Conservation (phyloP, 64 coral and sea anemone species). For the Porites lutea region DNA sequence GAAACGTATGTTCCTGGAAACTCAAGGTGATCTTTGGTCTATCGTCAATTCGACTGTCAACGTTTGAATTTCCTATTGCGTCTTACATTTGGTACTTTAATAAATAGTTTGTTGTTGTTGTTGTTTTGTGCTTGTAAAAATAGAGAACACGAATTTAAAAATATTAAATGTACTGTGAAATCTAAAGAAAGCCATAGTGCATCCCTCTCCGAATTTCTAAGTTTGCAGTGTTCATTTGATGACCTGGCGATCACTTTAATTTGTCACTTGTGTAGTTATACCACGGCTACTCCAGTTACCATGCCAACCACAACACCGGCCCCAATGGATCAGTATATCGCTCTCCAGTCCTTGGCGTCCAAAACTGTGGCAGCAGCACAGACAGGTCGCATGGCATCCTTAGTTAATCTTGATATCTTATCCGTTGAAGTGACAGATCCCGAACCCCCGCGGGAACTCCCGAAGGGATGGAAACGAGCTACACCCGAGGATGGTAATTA, state of each 20-base stretch:
- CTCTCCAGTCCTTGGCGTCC: conserved; percentile 39
- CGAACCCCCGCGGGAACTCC: conserved; percentile 65
- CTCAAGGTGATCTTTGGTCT: not conserved
- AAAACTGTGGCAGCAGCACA: conserved; percentile 64
- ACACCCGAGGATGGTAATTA: conserved; percentile 50
- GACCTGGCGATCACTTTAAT: not conserved
- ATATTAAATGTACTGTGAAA: too few relatives aligned
- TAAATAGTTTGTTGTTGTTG: not conserved
- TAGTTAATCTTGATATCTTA: conserved; percentile 59
- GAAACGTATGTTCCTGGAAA: conserved; percentile 8
- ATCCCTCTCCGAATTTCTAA: too few relatives aligned
- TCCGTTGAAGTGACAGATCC: conserved; percentile 72
- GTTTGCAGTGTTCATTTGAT: too few relatives aligned
- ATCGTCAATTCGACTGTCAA: too few relatives aligned
- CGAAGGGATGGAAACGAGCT: conserved; percentile 62
- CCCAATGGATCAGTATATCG: not conserved
- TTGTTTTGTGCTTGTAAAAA: too few relatives aligned
- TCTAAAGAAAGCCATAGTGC: too few relatives aligned
- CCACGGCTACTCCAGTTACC: conserved; percentile 4
- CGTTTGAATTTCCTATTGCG: too few relatives aligned
- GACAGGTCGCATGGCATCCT: conserved; percentile 60
- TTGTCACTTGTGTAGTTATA: not conserved
- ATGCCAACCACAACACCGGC: conserved; percentile 6
- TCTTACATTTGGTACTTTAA: not conserved
- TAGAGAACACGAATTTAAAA: too few relatives aligned